phyloP scores from a whole-genome alignment of 2,113 vertebrate species.

The Chlamydotis undulata region DNA sequence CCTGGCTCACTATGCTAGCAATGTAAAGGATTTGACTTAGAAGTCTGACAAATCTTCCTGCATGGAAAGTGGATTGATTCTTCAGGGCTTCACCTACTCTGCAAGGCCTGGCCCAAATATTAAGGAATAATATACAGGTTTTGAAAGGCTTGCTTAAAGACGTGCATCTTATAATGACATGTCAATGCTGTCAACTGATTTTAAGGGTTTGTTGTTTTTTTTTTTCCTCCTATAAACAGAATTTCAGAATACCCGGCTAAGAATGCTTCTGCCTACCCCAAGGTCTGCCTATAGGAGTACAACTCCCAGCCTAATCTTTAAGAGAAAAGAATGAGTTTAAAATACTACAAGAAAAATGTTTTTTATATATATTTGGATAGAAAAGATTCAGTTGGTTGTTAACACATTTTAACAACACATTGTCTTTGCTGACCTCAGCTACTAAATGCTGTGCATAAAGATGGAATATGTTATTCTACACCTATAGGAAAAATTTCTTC shows the following conservation, averaged over 20 bases:
- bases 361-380: not conserved
- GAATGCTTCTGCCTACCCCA: not conserved
- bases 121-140: not conserved
- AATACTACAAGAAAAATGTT: not conserved
- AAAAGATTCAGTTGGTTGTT: not conserved
- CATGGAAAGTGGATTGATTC: not conserved
- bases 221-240: not conserved
- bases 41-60: not conserved
- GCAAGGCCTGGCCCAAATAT: not conserved
- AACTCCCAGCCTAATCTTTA: not conserved
- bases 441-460: not conserved
- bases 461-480: not conserved
- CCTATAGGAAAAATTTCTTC: not conserved
- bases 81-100: not conserved
- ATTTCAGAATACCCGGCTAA: not conserved
- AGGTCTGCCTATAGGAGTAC: not conserved
- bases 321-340: not conserved
- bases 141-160: not conserved
- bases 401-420: not conserved
- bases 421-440: not conserved
- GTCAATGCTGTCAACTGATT: not conserved
- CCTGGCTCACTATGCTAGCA: not conserved
- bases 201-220: not conserved
- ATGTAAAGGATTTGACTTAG: not conserved
- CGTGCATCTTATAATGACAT: not conserved